Evolutionary conservation across 2,797 vertebrate genomes (phyloP), one percentile per base, ranked within the genome.

Genomic region (Astyanax mexicanus): DNA sequence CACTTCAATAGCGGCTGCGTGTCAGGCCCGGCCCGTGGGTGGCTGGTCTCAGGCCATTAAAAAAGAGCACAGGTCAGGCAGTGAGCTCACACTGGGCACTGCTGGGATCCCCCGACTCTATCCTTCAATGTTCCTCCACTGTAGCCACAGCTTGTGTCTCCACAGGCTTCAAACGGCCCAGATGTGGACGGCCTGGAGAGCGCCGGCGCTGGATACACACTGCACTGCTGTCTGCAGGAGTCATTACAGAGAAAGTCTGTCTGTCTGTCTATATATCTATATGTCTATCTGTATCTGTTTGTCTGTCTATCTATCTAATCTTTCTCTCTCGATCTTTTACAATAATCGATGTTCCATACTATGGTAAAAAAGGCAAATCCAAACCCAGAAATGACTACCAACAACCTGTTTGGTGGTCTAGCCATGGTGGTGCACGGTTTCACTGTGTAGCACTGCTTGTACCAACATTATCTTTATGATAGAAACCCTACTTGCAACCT

Each of bases 121-220:
- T 93, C 88, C 85, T 87, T 94, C 91, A 93, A 83, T 84, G 89
- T 88, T 90, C 79, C 84, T 88, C 82, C 87, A 86, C 86, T 92
- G 92, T 92, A 91, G 92, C 92, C 89, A 92, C 91, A 94, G 91
- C 92, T 92, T 93, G 91, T 84, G 82, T 90, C 92, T 91, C 86
- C 67, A 70, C 81, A 73, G 89, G 90, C 86, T 88, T 90, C 91
- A 89, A 90, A 90, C 86, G 84, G 87, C 86, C 89, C 93, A 92
- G 89, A 92, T 91, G 91, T 88, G 81, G 84, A 84, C 75, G 73
- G 86, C 89, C 87, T 81, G 87, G 85, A 83, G 88, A 83, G 88
- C 79, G 77, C 66, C 49, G 80, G 75, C 68, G 84, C 75, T 86
- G 82, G 83, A 68, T 69, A n/a, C n/a, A n/a, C n/a, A n/a, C n/a